These are phyloP conservation scores for Hipposideros larvatus DNA, from an alignment of 2,797 vertebrate genomes.

Conservation along the genomic window DNA sequence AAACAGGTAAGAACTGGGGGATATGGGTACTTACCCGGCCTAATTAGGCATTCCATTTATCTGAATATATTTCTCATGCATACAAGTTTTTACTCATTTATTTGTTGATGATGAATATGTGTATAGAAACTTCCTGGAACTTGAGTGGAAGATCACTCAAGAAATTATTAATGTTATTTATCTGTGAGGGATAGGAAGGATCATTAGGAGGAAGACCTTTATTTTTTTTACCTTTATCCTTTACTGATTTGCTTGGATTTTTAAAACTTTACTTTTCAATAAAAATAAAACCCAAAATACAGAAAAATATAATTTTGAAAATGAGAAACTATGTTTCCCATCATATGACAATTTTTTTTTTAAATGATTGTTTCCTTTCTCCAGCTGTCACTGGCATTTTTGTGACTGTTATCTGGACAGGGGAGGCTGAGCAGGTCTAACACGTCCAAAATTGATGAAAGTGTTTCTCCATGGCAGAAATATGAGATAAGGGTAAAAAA, in stretches of 20 bases:
- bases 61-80: background rate
- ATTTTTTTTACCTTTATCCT: background rate
- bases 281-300: background rate
- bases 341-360: background rate
- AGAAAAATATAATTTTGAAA: conserved; percentile 37
- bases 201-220: background rate
- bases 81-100: background rate
- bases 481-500: background rate
- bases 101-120: background rate
- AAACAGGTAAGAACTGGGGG: background rate
- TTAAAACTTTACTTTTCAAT: background rate
- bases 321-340: background rate
- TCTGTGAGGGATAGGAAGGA: background rate
- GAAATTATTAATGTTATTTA: conserved; percentile 16
- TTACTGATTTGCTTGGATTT: background rate
- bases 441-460: background rate
- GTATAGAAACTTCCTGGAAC: background rate
- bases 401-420: background rate
- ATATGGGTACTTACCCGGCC: background rate
- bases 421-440: background rate
- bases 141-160: background rate
- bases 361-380: background rate
- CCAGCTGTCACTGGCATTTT: background rate
- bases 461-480: background rate
- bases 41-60: background rate